These are phyloP conservation scores for Atlantisia rogersi DNA, from an alignment of 2,113 vertebrate genomes.

Conservation along the genomic window DNA sequence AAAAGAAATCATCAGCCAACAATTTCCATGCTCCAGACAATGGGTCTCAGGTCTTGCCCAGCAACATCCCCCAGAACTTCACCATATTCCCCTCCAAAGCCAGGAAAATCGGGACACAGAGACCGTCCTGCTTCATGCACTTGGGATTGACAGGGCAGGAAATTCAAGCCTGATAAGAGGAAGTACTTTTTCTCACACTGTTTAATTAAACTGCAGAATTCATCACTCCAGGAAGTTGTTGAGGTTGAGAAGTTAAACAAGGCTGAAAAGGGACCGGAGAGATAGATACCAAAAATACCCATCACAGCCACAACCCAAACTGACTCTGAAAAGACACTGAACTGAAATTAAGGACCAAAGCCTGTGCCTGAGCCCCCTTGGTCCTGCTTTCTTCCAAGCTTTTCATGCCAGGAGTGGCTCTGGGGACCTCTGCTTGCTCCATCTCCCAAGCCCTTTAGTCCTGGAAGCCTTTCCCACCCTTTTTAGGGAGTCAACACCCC, in stretches of 20 bases:
- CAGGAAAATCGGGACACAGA: rapidly evolving
- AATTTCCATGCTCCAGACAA: background rate
- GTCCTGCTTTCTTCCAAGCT: background rate
- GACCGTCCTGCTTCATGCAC: rapidly evolving
- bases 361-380: rapidly evolving
- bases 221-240: background rate
- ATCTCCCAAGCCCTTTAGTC: background rate
- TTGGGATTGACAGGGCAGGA: background rate
- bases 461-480: background rate
- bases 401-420: background rate
- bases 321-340: background rate
- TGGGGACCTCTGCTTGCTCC: background rate
- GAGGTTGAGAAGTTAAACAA: background rate
- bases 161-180: background rate
- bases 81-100: background rate
- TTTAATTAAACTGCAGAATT: background rate
- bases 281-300: background rate
- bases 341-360: background rate
- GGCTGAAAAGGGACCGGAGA: background rate
- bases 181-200: background rate
- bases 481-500: background rate
- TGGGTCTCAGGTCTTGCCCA: rapidly evolving
- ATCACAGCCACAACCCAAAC: background rate
- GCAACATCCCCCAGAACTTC: background rate
- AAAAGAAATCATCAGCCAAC: background rate